Percentiles rank a stretch among this genome's conserved stretches.
phyloP scores from a whole-genome alignment of 2,797 vertebrate genomes.

The Coregonus sp. region DNA sequence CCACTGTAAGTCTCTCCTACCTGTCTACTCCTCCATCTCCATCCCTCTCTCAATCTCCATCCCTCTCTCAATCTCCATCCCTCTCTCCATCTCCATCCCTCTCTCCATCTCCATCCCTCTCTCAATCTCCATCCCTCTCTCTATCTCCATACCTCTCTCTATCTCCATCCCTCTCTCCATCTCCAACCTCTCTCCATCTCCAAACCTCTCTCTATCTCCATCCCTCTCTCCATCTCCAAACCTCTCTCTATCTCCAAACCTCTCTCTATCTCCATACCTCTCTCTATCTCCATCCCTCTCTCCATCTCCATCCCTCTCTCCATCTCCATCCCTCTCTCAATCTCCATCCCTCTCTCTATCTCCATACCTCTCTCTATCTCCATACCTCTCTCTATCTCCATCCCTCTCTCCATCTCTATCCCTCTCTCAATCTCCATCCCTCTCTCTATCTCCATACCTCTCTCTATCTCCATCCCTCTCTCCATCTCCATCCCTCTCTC shows the following conservation, averaged over 20 bases:
- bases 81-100: not conserved
- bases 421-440: too few species aligned
- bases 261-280: too few species aligned
- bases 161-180: not conserved
- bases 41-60: not conserved
- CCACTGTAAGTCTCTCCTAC: slow-evolving; percentile 78
- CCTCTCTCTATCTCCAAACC: too few species aligned
- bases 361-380: not conserved
- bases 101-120: not conserved
- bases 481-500: too few species aligned
- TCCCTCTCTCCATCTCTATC: not conserved
- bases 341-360: not conserved
- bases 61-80: not conserved
- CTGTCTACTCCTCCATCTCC: not conserved
- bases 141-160: not conserved
- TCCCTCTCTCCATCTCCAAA: not conserved
- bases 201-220: too few species aligned
- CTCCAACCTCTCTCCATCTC: too few species aligned
- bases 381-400: not conserved
- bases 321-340: not conserved
- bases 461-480: too few species aligned
- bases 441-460: too few species aligned
- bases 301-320: not conserved
- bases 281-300: too few species aligned
- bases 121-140: not conserved